These are phyloP conservation scores for Caenorhabditis drosophilae DNA, from an alignment of 2,888 invertebrate genomes.

Conservation along the genomic window DNA sequence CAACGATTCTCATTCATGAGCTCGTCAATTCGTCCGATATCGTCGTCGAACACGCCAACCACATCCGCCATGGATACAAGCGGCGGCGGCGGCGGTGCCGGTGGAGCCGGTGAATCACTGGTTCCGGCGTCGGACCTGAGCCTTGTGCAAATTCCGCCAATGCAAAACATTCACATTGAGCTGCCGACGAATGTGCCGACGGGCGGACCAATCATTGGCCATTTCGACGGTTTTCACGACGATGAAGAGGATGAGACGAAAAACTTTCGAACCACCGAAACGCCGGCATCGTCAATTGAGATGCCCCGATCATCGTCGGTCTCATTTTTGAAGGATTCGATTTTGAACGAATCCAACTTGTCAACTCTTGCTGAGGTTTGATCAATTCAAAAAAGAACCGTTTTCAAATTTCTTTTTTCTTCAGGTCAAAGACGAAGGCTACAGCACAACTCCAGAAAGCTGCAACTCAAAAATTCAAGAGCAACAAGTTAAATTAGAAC, in stretches of 20 bases:
- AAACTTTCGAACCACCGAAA: slow-evolving; percentile 24
- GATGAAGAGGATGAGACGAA: slow-evolving; percentile 37
- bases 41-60: slow-evolving; percentile 36
- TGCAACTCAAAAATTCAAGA: slow-evolving; percentile 5
- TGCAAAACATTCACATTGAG: slow-evolving; percentile 1
- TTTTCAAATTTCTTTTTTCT: neutral
- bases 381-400: neutral
- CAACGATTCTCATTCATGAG: slow-evolving; percentile 31
- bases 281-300: slow-evolving; percentile 10
- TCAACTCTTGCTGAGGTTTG: slow-evolving; percentile 6
- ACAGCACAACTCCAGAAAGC: slow-evolving; percentile 34
- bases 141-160: slow-evolving; percentile 10
- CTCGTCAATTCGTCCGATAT: slow-evolving; percentile 28
- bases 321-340: neutral
- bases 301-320: slow-evolving; percentile 14
- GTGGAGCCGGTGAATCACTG: slow-evolving; percentile 36
- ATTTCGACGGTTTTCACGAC: slow-evolving; percentile 11
- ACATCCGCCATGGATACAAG: slow-evolving; percentile 37
- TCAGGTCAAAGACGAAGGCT: slow-evolving; percentile 25
- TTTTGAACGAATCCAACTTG: neutral
- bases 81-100: slow-evolving; percentile 25
- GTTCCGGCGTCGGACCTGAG: slow-evolving; percentile 35
- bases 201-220: neutral
- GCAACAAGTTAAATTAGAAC: neutral
- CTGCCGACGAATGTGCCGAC: slow-evolving; percentile 2